A percentile compares a stretch with the other conserved stretches of the same genome.
These are phyloP conservation scores for Ridgeia piscesae DNA, from an alignment of 1,140 invertebrate species.

Conservation along the genomic window DNA sequence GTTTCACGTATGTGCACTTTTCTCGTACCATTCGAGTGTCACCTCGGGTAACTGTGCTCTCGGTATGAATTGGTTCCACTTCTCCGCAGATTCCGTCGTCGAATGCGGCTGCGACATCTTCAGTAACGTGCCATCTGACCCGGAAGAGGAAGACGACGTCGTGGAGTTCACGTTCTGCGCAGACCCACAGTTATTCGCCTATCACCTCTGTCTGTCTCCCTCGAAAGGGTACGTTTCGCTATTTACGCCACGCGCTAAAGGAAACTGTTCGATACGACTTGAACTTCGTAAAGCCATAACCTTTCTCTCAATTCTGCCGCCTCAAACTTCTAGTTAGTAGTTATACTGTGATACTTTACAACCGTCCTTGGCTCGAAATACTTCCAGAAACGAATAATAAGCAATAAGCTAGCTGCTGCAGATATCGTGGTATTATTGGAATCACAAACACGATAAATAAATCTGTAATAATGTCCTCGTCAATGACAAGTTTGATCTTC, in stretches of 20 bases:
- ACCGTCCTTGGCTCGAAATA: too few species aligned
- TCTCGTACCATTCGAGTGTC: too few species aligned
- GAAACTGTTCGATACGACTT: background rate
- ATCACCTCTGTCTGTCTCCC: background rate
- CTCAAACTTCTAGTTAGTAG: too few species aligned
- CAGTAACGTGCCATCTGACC: background rate
- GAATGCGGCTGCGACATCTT: background rate
- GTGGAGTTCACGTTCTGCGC: background rate
- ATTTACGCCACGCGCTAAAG: background rate
- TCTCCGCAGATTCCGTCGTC: background rate
- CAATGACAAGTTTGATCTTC: background rate
- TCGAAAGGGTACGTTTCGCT: background rate
- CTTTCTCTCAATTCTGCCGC: too few species aligned
- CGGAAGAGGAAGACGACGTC: background rate
- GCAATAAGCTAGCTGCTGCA: too few species aligned
- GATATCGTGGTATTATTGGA: background rate
- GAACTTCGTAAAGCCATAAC: too few species aligned
- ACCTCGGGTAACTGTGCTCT: background rate
- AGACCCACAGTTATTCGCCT: background rate
- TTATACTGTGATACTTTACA: too few species aligned
- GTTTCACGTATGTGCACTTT: background rate
- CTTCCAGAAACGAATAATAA: too few species aligned
- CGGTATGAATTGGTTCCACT: background rate
- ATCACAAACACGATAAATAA: background rate
- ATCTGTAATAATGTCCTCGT: background rate